Evolutionary conservation across 2,113 vertebrate species (phyloP).

Genomic region (Nesogale talazaci): DNA sequence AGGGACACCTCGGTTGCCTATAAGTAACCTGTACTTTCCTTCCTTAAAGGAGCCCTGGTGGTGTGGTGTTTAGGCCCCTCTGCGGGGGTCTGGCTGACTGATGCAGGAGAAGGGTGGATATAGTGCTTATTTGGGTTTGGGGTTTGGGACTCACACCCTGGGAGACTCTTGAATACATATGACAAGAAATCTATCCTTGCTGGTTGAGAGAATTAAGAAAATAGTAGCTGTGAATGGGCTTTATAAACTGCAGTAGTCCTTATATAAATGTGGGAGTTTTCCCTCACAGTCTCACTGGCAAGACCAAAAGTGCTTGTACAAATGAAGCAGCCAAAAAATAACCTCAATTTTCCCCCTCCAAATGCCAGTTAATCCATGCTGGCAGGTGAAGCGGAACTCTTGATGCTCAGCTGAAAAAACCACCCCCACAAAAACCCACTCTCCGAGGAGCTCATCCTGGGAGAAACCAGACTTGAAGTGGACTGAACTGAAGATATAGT

Average conservation of each 20-base stretch:
- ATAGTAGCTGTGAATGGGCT: not conserved
- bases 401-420: not conserved
- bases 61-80: not conserved
- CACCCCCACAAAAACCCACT: not conserved
- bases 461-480: not conserved
- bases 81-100: not conserved
- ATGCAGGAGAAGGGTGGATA: not conserved
- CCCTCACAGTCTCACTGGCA: not conserved
- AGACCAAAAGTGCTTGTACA: not conserved
- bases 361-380: not conserved
- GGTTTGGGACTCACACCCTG: not conserved
- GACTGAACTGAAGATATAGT: not conserved
- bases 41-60: no score
- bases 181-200: not conserved
- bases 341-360: not conserved
- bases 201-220: not conserved
- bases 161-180: no score
- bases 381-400: not conserved
- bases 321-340: not conserved
- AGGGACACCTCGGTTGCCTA: no score
- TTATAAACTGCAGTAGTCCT: not conserved
- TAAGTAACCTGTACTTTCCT: no score
- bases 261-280: not conserved
- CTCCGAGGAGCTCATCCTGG: not conserved
- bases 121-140: not conserved